These are phyloP conservation scores for Heliconius hortense DNA, from an alignment of 2,888 invertebrate species.

Conservation along the genomic window DNA sequence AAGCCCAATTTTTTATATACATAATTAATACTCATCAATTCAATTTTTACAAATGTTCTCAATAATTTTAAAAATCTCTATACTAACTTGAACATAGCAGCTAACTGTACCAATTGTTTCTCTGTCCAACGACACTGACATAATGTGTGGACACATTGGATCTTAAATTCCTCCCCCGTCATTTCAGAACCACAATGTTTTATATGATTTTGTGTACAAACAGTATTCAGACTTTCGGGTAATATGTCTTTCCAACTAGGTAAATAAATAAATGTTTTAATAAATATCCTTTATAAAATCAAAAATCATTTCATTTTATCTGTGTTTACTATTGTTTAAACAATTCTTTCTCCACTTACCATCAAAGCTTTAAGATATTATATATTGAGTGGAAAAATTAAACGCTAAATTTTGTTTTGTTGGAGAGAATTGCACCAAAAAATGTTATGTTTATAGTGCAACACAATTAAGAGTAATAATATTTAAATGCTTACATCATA, in stretches of 20 bases:
- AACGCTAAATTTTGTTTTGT: too few relatives aligned
- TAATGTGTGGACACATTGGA: constrained; percentile 81
- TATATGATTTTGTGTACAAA: constrained; percentile 78
- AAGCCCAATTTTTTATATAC: too few relatives aligned
- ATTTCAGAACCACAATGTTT: constrained; percentile 82
- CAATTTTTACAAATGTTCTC: neutral
- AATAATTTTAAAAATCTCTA: neutral
- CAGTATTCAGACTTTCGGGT: constrained; percentile 82
- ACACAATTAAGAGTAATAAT: constrained; percentile 33
- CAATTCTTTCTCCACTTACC: too few relatives aligned
- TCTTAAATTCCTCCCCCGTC: constrained; percentile 82
- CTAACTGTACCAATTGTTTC: constrained; percentile 82
- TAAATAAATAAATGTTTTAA: neutral
- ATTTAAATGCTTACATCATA: constrained; percentile 64
- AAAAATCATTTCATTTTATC: too few relatives aligned
- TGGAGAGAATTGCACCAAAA: too few relatives aligned
- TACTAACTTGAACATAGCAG: constrained; percentile 85
- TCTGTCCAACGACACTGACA: constrained; percentile 83
- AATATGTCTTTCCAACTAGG: constrained; percentile 86
- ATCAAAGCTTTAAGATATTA: too few relatives aligned
- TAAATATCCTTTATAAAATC: neutral
- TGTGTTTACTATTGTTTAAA: too few relatives aligned
- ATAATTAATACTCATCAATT: too few relatives aligned
- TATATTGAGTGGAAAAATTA: too few relatives aligned
- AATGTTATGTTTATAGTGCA: too few relatives aligned